Conservation (phyloP, 2,888 invertebrate genomes). For the Cheilosia vulpina region DNA sequence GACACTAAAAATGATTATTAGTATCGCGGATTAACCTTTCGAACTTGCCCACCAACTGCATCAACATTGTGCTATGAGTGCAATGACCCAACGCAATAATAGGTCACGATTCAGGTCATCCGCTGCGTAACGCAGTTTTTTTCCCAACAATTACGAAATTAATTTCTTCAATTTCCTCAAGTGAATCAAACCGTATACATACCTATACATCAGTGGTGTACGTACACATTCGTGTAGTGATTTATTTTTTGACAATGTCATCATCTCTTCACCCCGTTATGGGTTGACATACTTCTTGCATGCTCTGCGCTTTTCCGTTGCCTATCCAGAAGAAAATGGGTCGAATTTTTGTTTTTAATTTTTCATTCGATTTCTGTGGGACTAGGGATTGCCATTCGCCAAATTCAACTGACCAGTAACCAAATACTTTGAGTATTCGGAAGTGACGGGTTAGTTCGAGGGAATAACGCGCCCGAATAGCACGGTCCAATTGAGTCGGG, state of each 20-base stretch:
- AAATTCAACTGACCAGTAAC: constrained; percentile 21
- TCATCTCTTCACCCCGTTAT: constrained; percentile 30
- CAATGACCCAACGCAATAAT: constrained; percentile 27
- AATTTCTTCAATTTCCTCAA: constrained; percentile 17
- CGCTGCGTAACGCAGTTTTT: constrained; percentile 70
- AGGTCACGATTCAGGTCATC: constrained; percentile 49
- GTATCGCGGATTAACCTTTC: too few relatives aligned
- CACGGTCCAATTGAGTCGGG: constrained; percentile 27
- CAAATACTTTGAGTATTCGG: constrained; percentile 22
- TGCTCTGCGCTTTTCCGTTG: constrained; percentile 32
- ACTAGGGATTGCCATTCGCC: not conserved
- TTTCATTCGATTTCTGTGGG: not conserved
- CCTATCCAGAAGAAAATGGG: constrained; percentile 51
- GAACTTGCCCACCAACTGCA: not conserved
- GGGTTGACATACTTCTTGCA: constrained; percentile 34
- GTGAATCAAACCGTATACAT: constrained; percentile 9
- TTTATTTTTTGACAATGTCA: constrained; percentile 45
- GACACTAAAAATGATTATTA: too few relatives aligned
- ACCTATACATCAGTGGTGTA: not conserved
- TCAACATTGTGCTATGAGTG: not conserved
- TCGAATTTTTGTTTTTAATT: constrained; percentile 37
- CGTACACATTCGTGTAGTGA: constrained; percentile 13
- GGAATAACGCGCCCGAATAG: constrained; percentile 20
- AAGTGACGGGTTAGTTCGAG: constrained; percentile 51
- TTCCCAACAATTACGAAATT: constrained; percentile 20